Percentiles rank a stretch among this genome's conserved stretches.
phyloP scores from a whole-genome alignment of 2,113 vertebrate genomes.

The Romanogobio albipinnatus region DNA sequence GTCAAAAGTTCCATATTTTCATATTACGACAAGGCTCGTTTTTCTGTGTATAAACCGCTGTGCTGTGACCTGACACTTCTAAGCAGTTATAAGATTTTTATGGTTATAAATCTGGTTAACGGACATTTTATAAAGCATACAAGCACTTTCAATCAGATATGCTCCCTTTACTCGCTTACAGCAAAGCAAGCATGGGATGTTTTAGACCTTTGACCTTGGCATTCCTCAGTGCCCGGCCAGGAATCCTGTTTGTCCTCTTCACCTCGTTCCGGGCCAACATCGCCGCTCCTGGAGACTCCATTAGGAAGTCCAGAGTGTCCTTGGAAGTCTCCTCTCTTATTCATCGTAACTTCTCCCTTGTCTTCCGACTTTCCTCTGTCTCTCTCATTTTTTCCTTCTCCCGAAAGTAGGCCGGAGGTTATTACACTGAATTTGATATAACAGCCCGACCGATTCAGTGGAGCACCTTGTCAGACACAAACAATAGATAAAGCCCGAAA shows the following conservation, averaged over 20 bases:
- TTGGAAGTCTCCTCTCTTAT: slow-evolving; percentile 76
- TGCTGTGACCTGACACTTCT: neutral
- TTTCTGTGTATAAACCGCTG: no score
- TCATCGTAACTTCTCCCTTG: slow-evolving; percentile 66
- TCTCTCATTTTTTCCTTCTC: slow-evolving; percentile 55
- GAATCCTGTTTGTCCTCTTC: slow-evolving; percentile 56
- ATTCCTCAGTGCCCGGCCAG: slow-evolving; percentile 59
- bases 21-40: neutral
- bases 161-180: slow-evolving; percentile 17
- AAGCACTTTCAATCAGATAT: neutral
- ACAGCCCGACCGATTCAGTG: slow-evolving; percentile 70
- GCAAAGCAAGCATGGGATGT: slow-evolving; percentile 23
- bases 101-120: slow-evolving; percentile 3
- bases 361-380: slow-evolving; percentile 63
- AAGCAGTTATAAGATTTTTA: neutral
- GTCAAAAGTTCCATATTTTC: slow-evolving; percentile 1
- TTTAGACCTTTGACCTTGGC: slow-evolving; percentile 63
- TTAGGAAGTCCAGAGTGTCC: slow-evolving; percentile 75
- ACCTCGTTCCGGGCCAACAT: slow-evolving; percentile 54
- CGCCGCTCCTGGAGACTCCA: slow-evolving; percentile 69
- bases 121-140: neutral
- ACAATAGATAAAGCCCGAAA: slow-evolving; percentile 75
- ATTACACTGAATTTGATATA: slow-evolving; percentile 77
- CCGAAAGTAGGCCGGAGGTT: slow-evolving; percentile 78
- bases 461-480: slow-evolving; percentile 78